Conservation (phyloP, 2,797 vertebrate genomes). For the Gallinago solitaria region DNA sequence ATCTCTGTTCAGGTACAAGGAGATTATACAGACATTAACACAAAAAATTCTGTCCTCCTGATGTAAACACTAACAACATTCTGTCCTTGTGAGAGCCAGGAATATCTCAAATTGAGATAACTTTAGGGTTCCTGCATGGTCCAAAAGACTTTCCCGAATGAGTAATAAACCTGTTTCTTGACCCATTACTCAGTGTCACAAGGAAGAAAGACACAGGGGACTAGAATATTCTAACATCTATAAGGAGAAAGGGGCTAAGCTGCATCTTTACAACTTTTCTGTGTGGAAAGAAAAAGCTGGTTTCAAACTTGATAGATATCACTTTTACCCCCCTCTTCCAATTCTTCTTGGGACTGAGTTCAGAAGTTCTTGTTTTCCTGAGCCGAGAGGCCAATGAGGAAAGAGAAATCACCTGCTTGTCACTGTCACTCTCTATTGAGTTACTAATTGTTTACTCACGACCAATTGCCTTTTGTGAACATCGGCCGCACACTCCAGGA, state of each 20-base stretch:
- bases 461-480: conserved; percentile 87
- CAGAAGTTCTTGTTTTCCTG: neutral
- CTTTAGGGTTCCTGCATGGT: neutral
- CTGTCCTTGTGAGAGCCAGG: neutral
- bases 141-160: neutral
- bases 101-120: neutral
- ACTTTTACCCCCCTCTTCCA: neutral
- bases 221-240: neutral
- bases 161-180: neutral
- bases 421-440: neutral
- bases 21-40: neutral
- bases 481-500: conserved; percentile 94
- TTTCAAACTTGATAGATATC: neutral
- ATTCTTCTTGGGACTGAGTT: neutral
- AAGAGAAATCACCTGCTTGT: neutral
- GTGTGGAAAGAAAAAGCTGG: accelerated
- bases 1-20: conserved; percentile 69
- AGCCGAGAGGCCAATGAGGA: neutral
- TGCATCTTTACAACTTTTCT: neutral
- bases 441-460: conserved; percentile 82
- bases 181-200: neutral
- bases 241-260: neutral
- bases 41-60: neutral
- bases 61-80: neutral
- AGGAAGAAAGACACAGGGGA: neutral